Evolutionary conservation across 2,797 vertebrate species (phyloP).

Genomic region (Sebastes miniatus): DNA sequence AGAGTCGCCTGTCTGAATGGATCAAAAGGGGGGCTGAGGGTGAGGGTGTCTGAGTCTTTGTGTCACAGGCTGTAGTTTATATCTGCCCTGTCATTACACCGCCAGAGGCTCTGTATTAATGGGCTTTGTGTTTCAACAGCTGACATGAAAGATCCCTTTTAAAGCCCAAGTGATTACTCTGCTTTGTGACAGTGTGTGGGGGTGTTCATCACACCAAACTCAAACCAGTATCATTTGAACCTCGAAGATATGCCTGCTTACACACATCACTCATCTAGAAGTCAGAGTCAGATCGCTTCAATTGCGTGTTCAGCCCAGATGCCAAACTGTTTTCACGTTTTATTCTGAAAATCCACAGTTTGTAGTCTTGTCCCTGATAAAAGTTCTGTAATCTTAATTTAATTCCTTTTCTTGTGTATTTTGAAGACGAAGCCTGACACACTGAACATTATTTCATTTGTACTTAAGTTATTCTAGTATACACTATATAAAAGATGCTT

Average conservation of each 20-base stretch:
- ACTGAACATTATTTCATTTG: too few species aligned
- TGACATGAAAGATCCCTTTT: constrained; percentile 52
- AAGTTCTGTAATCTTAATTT: neutral
- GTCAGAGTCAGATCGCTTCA: neutral
- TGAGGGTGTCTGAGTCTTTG: constrained; percentile 15
- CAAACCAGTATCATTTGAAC: constrained; percentile 18
- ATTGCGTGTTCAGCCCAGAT: neutral
- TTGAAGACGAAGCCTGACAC: neutral
- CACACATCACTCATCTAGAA: constrained; percentile 30
- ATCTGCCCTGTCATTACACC: constrained; percentile 23
- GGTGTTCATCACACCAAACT: constrained; percentile 42
- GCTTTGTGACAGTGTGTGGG: constrained; percentile 17
- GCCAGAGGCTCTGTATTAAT: constrained; percentile 36
- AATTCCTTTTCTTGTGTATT: neutral
- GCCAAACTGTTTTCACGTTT: neutral
- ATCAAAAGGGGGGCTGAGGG: constrained; percentile 1
- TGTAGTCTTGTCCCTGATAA: neutral
- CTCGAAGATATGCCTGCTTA: constrained; percentile 12
- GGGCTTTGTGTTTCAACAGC: constrained; percentile 30
- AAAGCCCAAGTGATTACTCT: constrained; percentile 41
- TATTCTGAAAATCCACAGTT: neutral
- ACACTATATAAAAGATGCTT: neutral
- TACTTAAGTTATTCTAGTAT: too few species aligned
- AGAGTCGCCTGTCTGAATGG: constrained; percentile 6
- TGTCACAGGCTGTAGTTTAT: constrained; percentile 32